Conservation (phyloP, 2,113 vertebrate genomes). For the Caloenas nicobarica region DNA sequence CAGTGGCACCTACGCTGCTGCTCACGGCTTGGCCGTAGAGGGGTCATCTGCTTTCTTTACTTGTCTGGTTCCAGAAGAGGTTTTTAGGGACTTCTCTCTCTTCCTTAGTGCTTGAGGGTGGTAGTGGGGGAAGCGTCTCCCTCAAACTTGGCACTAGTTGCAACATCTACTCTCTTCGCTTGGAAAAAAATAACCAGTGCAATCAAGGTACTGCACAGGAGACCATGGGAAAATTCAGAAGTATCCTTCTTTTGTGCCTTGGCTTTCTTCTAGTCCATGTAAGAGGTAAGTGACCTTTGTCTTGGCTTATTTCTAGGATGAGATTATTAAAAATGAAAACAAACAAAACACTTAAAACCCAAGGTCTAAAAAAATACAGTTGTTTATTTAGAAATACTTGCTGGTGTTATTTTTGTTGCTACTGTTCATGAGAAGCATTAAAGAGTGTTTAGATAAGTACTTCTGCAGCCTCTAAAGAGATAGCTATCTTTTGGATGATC, state of each 20-base stretch:
- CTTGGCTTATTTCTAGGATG: background rate
- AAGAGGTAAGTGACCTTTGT: slow-evolving; percentile 47
- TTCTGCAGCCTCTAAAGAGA: background rate
- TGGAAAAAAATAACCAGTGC: background rate
- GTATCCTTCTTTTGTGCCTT: slow-evolving; percentile 17
- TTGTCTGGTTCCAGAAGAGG: background rate
- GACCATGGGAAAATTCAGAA: slow-evolving; percentile 43
- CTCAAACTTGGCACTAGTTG: background rate
- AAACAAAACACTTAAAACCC: background rate
- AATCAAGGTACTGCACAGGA: background rate
- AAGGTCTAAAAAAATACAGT: background rate
- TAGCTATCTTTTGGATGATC: background rate
- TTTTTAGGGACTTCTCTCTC: background rate
- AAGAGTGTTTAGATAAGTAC: background rate
- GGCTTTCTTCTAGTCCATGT: slow-evolving; percentile 33
- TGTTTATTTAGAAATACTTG: background rate
- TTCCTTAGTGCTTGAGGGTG: background rate
- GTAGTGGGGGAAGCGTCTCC: background rate
- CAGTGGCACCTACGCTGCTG: background rate
- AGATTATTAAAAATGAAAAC: background rate
- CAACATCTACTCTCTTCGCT: background rate
- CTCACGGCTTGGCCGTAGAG: accelerated
- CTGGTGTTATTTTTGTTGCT: background rate
- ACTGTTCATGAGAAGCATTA: background rate
- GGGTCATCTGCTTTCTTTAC: background rate